phyloP scores from a whole-genome alignment of 2,888 invertebrate species.

The Mechanitis messenoides region DNA sequence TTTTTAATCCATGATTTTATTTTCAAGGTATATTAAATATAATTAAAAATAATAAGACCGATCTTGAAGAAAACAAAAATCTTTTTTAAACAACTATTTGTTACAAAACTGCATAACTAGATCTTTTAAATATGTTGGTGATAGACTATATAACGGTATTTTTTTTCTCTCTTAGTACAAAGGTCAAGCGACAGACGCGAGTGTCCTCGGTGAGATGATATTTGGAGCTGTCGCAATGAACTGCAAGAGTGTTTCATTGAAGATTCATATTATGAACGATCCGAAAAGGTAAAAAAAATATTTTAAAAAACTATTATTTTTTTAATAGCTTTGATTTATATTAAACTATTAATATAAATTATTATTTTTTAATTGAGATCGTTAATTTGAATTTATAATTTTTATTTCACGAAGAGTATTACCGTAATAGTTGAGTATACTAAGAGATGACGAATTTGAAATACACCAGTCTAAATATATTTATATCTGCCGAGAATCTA shows the following conservation, averaged over 20 bases:
- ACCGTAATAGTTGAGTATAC: not conserved
- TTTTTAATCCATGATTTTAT: no score
- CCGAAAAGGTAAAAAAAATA: conserved; percentile 56
- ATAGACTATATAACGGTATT: no score
- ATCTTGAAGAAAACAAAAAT: no score
- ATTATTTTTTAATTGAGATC: not conserved
- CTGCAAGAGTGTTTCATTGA: conserved; percentile 89
- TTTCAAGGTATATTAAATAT: no score
- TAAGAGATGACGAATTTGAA: not conserved
- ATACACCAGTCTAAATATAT: not conserved
- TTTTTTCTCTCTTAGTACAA: conserved; percentile 71
- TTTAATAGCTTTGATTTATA: not conserved
- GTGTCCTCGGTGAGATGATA: conserved; percentile 91
- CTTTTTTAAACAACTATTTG: no score
- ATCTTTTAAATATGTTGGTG: no score
- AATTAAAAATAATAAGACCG: no score
- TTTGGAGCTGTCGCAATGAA: conserved; percentile 95
- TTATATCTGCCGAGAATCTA: not conserved
- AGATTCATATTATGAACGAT: conserved; percentile 83
- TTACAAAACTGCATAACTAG: no score
- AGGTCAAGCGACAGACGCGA: conserved; percentile 81
- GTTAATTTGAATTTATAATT: not conserved
- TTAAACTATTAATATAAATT: not conserved
- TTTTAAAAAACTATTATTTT: no score
- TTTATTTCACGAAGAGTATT: no score